phyloP scores from a whole-genome alignment of 92 coral and sea anemone genomes.

The Chrysogorgia sp. region DNA sequence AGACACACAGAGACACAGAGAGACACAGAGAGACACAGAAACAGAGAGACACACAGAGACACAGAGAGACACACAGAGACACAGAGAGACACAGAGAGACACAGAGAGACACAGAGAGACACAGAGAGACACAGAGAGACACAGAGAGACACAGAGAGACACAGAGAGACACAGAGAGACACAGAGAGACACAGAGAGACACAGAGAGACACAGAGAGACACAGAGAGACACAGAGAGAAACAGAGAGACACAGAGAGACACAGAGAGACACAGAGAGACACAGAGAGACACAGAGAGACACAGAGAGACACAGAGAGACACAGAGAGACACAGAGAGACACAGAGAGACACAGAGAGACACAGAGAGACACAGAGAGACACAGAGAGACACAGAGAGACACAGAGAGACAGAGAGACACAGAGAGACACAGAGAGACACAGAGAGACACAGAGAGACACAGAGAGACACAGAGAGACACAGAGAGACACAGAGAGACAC shows the following conservation, averaged over 20 bases:
- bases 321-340: too few species aligned
- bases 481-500: too few species aligned
- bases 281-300: not conserved
- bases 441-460: too few species aligned
- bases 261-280: slow-evolving; percentile 9
- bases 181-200: not conserved
- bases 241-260: not conserved
- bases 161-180: not conserved
- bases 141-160: not conserved
- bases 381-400: too few species aligned
- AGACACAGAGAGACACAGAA: not conserved
- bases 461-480: too few species aligned
- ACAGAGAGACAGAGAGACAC: too few species aligned
- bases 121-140: not conserved
- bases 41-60: not conserved
- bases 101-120: not conserved
- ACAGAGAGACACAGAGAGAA: not conserved
- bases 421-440: too few species aligned
- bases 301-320: too few species aligned
- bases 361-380: too few species aligned
- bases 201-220: not conserved
- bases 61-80: not conserved
- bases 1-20: slow-evolving; percentile 1
- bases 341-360: too few species aligned
- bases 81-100: not conserved